phyloP scores from a whole-genome alignment of 2,888 invertebrate genomes.

The Chloroclystis v-ata region DNA sequence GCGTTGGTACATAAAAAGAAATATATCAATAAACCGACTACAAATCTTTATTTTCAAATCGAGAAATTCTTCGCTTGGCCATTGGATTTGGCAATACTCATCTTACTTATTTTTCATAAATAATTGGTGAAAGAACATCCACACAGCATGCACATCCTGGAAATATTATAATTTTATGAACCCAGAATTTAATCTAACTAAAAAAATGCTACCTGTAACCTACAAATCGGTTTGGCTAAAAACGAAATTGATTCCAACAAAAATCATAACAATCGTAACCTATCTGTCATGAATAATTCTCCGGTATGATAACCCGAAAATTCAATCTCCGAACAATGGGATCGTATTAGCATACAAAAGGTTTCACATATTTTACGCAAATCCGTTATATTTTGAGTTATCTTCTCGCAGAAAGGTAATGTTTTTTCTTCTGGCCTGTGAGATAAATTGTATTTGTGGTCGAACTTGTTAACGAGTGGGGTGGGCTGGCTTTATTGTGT shows the following conservation, averaged over 20 bases:
- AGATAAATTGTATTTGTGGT: constrained; percentile 59
- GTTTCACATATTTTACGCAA: constrained; percentile 77
- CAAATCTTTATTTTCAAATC: too few relatives aligned
- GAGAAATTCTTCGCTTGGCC: too few relatives aligned
- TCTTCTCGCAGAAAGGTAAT: constrained; percentile 65
- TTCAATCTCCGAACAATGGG: constrained; percentile 77
- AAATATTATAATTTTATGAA: too few relatives aligned
- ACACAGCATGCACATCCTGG: too few relatives aligned
- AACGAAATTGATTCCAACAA: constrained; percentile 34
- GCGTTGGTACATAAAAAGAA: too few relatives aligned
- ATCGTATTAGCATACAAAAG: constrained; percentile 78
- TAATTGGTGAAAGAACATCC: too few relatives aligned
- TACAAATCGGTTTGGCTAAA: not conserved
- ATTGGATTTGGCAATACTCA: too few relatives aligned
- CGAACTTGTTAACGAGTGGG: constrained; percentile 42
- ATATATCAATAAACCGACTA: too few relatives aligned
- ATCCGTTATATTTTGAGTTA: constrained; percentile 76
- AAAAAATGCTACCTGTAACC: too few relatives aligned
- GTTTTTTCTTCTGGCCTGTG: constrained; percentile 59
- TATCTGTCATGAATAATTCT: constrained; percentile 73
- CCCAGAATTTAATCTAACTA: too few relatives aligned
- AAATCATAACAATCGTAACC: constrained; percentile 57
- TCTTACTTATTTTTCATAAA: too few relatives aligned
- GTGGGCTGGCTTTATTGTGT: too few relatives aligned
- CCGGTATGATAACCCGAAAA: constrained; percentile 71